These are phyloP conservation scores for Globodera ellingtonae DNA, from an alignment of 1,140 invertebrate genomes.

Conservation along the genomic window DNA sequence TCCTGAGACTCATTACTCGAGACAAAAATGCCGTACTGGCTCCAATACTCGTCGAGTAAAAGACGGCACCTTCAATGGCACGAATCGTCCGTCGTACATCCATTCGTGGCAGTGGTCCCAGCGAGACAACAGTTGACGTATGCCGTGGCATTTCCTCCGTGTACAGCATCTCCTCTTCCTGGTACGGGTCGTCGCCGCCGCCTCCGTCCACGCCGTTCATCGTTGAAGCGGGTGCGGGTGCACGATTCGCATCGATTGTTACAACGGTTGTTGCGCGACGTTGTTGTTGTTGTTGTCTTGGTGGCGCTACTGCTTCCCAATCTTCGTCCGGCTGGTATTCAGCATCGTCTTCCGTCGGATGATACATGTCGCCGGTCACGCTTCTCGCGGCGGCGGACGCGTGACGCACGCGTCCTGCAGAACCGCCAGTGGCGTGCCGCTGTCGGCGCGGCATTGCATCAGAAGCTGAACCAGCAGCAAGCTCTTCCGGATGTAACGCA, in stretches of 20 bases:
- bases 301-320: too few relatives aligned
- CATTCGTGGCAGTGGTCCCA: conserved; percentile 40
- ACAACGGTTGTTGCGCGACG: neutral
- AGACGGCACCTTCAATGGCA: conserved; percentile 43
- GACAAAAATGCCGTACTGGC: too few relatives aligned
- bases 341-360: neutral
- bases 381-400: neutral
- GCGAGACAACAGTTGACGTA: conserved; percentile 27
- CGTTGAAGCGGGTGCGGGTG: neutral
- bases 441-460: too few relatives aligned
- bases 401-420: neutral
- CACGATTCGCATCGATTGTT: neutral
- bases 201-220: neutral
- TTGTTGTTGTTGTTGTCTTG: neutral
- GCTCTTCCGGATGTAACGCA: neutral
- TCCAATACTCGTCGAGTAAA: too few relatives aligned
- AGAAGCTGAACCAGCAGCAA: too few relatives aligned
- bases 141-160: conserved; percentile 22
- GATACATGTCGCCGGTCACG: too few relatives aligned
- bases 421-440: too few relatives aligned
- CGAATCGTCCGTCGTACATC: conserved; percentile 55
- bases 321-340: neutral
- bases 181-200: neutral
- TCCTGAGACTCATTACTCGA: too few relatives aligned
- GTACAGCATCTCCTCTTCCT: neutral